A percentile compares a stretch with the other conserved stretches of the same genome.
phyloP scores from a whole-genome alignment of 2,797 vertebrate genomes.

The Vespertilio murinus region DNA sequence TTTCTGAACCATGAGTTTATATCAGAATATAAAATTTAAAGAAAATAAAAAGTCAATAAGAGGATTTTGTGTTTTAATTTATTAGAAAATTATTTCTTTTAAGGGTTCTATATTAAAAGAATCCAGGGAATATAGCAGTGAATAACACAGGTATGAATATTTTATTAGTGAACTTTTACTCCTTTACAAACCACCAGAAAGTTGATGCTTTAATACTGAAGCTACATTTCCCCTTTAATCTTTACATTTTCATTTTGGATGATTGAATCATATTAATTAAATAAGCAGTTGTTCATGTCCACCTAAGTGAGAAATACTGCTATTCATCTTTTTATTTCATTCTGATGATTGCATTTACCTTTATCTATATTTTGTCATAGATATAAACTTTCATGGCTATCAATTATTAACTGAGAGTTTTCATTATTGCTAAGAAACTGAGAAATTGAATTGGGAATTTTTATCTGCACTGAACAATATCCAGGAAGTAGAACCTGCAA shows the following conservation, averaged over 20 bases:
- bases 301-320: background rate
- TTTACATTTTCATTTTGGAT: background rate
- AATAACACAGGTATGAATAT: background rate
- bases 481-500: background rate
- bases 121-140: background rate
- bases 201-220: background rate
- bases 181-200: background rate
- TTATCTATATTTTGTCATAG: background rate
- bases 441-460: background rate
- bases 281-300: background rate
- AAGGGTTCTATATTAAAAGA: background rate
- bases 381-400: background rate
- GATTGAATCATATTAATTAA: background rate
- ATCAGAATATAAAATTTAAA: background rate
- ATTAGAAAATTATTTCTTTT: background rate
- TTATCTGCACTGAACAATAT: background rate
- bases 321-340: background rate
- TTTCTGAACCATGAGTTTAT: background rate
- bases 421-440: background rate
- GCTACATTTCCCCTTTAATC: background rate
- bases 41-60: background rate
- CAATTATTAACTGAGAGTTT: background rate
- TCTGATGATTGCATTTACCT: background rate
- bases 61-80: background rate
- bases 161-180: background rate